Base-by-base conservation (phyloP, 2,113 vertebrate species). In the Sterna hirundo region DNA sequence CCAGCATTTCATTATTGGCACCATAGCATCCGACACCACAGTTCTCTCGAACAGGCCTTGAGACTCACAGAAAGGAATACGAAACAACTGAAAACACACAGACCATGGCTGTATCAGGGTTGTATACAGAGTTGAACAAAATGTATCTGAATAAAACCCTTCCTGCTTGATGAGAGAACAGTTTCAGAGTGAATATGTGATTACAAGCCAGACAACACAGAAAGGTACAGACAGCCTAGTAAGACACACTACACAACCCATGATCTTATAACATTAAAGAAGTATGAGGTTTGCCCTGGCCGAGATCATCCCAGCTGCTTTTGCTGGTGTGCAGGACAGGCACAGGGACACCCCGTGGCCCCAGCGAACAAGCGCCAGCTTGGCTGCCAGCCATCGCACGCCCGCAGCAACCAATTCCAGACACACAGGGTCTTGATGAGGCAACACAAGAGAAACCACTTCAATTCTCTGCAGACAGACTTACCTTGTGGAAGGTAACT, bases 21-120 rank as follows among this genome's bases (percentile, higher is more conserved):
- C 1, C 1, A 62, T 8, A 55, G 55, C 70, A 91, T 65, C 65
- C n/a, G 66, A 80, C 27, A 27, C 57, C 75, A 49, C 8, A 2
- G 36, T 47, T 42, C 66, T 78, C 84, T 76, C 83, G n/a, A 65
- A 70, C 21, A 61, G 65, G 57, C 49, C 55, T 16, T 1, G 40
- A 86, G 82, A 20, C 27, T 47, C 27, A 5, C 8, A 52, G 49
- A 29, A 23, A 66, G 75, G 5, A 54, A 34, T 4, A 29, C 64
- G 20, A 21, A 92, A 78, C 29, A 36, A 32, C 10, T 40, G 57
- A 51, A 75, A 85, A 82, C 0, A 29, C 42, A 70, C 10, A 74
- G 64, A 38, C 7, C 1, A 0, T 3, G 46, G 54, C 10, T 49
- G 57, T 9, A 27, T 9, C n/a, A 5, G 13, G 54, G 61, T 6